A percentile compares a stretch with the other conserved stretches of the same genome.
Evolutionary conservation across 1,140 invertebrate genomes (phyloP).

Genomic region (Onthophagus taurus): DNA sequence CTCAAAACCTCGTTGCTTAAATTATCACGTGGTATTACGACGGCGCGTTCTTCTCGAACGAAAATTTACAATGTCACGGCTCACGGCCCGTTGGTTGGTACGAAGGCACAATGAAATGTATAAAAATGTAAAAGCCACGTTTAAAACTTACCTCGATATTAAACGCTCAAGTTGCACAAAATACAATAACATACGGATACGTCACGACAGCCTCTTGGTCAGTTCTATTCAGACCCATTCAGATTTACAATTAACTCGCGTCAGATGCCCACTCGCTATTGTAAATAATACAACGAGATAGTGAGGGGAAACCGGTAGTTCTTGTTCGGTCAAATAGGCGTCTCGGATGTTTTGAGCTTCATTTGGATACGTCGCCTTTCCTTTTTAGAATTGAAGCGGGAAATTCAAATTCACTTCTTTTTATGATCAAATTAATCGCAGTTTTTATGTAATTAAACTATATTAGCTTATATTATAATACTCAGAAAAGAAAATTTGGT

Average conservation of each 20-base stretch:
- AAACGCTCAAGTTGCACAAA: slow-evolving; percentile 10
- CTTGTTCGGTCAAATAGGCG: slow-evolving; percentile 9
- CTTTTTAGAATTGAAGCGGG: background rate
- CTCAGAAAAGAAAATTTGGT: too few species aligned
- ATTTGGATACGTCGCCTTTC: slow-evolving; percentile 12
- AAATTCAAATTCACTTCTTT: slow-evolving; percentile 7
- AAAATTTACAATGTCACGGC: too few species aligned
- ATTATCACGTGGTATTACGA: too few species aligned
- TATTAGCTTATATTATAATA: too few species aligned
- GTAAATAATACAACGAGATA: slow-evolving; percentile 12
- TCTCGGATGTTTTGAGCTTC: slow-evolving; percentile 1
- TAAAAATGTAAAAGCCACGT: too few species aligned
- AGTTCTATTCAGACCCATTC: slow-evolving; percentile 8
- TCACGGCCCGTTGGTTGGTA: too few species aligned
- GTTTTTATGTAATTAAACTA: too few species aligned
- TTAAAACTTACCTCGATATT: slow-evolving; percentile 10
- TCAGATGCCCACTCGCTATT: slow-evolving; percentile 7
- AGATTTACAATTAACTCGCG: slow-evolving; percentile 7
- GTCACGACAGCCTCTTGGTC: background rate
- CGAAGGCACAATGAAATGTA: too few species aligned
- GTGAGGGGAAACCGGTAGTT: slow-evolving; percentile 9
- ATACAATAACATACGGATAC: slow-evolving; percentile 5
- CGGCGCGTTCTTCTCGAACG: too few species aligned
- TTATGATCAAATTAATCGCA: too few species aligned
- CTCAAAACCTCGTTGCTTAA: too few species aligned